phyloP scores from a whole-genome alignment of 2,888 invertebrate genomes.

The Hydrotaea diabolus region DNA sequence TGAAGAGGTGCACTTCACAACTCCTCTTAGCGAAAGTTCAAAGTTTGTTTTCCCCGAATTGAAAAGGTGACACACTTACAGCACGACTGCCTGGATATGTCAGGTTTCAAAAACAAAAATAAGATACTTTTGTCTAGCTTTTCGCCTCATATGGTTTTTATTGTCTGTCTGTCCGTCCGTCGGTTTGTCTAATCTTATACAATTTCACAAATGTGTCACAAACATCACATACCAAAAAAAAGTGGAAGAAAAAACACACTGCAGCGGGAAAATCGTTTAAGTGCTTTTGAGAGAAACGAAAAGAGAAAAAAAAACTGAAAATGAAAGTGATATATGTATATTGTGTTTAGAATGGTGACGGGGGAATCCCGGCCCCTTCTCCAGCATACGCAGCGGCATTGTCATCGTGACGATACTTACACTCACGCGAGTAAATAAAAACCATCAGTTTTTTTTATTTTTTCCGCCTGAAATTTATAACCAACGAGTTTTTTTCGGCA shows the following conservation, averaged over 20 bases:
- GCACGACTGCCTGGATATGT: neutral
- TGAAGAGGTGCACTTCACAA: neutral
- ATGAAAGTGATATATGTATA: conserved; percentile 34
- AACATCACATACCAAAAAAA: neutral
- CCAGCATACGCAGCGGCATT: conserved; percentile 17
- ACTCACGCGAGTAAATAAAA: conserved; percentile 29
- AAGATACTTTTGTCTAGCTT: neutral
- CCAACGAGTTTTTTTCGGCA: neutral
- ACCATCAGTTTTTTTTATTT: neutral
- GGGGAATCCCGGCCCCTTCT: conserved; percentile 11
- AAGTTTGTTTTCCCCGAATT: neutral
- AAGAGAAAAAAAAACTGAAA: neutral
- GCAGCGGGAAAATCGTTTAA: conserved; percentile 33
- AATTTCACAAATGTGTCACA: conserved; percentile 46
- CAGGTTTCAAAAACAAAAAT: conserved; percentile 12
- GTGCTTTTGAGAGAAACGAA: conserved; percentile 3
- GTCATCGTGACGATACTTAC: conserved; percentile 35
- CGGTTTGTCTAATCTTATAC: conserved; percentile 30
- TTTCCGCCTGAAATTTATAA: conserved; percentile 1
- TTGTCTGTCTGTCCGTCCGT: neutral
- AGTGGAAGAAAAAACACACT: neutral
- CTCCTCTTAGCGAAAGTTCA: neutral
- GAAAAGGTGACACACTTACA: conserved; percentile 25
- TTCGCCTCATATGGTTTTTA: neutral
- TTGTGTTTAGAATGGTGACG: conserved; percentile 11